phyloP scores from a whole-genome alignment of 2,888 invertebrate species.

The Erebia epiphron region DNA sequence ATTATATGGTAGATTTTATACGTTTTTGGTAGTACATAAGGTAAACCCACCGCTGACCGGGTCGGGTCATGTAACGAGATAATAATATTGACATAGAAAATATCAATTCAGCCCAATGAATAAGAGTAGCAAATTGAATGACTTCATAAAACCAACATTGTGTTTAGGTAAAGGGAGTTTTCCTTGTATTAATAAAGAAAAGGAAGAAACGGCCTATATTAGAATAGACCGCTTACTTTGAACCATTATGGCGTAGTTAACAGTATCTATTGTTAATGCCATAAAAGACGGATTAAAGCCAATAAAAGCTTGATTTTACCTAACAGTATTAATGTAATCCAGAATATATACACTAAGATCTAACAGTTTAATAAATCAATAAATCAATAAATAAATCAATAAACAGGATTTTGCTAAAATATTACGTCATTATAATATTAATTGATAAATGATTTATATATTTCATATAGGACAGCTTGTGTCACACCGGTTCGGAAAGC shows the following conservation, averaged over 20 bases:
- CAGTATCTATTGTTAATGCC: neutral
- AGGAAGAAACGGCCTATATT: constrained; percentile 1
- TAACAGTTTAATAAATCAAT: too few relatives aligned
- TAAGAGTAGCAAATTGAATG: constrained; percentile 7
- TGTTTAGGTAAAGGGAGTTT: constrained; percentile 3
- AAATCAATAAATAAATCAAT: too few relatives aligned
- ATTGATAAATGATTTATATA: too few relatives aligned
- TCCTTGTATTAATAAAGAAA: constrained; percentile 11
- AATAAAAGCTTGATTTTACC: neutral
- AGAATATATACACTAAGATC: too few relatives aligned
- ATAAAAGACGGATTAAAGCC: neutral
- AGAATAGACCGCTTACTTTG: constrained; percentile 7
- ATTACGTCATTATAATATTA: too few relatives aligned
- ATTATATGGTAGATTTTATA: too few relatives aligned
- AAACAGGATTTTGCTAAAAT: too few relatives aligned
- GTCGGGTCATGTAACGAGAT: neutral
- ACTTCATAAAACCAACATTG: constrained; percentile 8
- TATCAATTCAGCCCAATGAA: neutral
- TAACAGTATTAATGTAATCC: too few relatives aligned
- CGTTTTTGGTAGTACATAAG: too few relatives aligned
- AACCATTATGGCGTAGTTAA: neutral
- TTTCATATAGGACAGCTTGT: too few relatives aligned
- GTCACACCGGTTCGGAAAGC: too few relatives aligned
- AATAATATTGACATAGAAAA: neutral
- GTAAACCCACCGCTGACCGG: too few relatives aligned